Conservation (phyloP, 2,888 invertebrate species). For the Frankliniella fusca region DNA sequence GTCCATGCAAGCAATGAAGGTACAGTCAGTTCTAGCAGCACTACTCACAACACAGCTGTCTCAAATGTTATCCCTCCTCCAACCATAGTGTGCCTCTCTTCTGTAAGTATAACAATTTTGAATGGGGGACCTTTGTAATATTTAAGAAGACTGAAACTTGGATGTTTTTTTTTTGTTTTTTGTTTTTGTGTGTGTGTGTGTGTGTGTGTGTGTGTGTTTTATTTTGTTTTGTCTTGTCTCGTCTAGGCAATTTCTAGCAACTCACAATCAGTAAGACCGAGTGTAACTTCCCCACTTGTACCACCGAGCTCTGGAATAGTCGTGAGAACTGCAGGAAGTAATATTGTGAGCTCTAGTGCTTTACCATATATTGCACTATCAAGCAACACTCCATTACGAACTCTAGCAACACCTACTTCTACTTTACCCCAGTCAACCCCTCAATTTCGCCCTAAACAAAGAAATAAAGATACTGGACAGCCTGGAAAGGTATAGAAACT, state of each 20-base stretch:
- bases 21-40: conserved; percentile 14
- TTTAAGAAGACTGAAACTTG: no score
- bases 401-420: conserved; percentile 46
- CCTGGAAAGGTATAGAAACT: not conserved
- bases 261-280: conserved; percentile 38
- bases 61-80: conserved; percentile 53
- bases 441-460: not conserved
- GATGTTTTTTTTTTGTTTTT: not conserved
- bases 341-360: conserved; percentile 50
- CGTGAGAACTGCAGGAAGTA: conserved; percentile 34
- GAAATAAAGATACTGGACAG: not conserved
- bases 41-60: not conserved
- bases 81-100: conserved; percentile 52
- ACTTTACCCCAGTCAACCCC: not conserved
- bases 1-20: conserved; percentile 50
- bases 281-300: conserved; percentile 31
- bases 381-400: conserved; percentile 52
- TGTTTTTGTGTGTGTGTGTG: not conserved
- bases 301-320: not conserved
- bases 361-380: conserved; percentile 52
- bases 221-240: not conserved
- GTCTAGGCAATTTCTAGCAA: not conserved
- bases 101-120: conserved; percentile 35
- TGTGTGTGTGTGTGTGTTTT: not conserved
- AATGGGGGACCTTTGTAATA: not conserved